Conservation (phyloP, 1,140 invertebrate genomes). For the Drosophila kanapiae region DNA sequence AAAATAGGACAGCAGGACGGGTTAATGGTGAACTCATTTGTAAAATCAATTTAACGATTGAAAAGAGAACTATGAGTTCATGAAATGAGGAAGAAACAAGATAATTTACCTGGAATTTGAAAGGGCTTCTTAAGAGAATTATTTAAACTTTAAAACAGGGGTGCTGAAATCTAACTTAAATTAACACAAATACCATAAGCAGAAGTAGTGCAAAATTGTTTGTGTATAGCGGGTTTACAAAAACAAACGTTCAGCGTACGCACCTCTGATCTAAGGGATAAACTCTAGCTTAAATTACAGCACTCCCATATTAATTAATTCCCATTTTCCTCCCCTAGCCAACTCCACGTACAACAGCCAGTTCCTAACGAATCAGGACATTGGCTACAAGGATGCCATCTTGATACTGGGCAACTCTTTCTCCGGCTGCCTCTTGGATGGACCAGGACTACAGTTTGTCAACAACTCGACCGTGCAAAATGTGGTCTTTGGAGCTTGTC, state of each 20-base stretch:
- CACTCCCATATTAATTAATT: neutral
- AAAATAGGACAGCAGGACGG: slow-evolving; percentile 2
- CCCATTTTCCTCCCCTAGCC: slow-evolving; percentile 81
- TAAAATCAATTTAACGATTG: slow-evolving; percentile 20
- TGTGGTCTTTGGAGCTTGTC: slow-evolving; percentile 91
- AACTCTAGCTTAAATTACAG: no score
- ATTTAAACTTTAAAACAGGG: neutral
- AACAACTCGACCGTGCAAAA: slow-evolving; percentile 88
- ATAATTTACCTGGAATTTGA: neutral
- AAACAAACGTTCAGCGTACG: no score
- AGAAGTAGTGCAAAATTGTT: no score
- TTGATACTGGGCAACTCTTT: slow-evolving; percentile 92
- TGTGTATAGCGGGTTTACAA: no score
- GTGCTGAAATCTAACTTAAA: no score
- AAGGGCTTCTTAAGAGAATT: neutral
- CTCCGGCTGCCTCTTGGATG: slow-evolving; percentile 93
- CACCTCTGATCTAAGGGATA: no score
- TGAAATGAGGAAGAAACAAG: neutral
- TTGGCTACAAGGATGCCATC: slow-evolving; percentile 88
- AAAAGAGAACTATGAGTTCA: no score
- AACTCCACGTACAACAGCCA: slow-evolving; percentile 92
- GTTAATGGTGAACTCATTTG: slow-evolving; percentile 32
- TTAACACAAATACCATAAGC: no score
- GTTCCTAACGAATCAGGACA: slow-evolving; percentile 89
- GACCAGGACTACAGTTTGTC: slow-evolving; percentile 92